Evolutionary conservation across 2,113 vertebrate genomes (phyloP), one percentile per base, ranked within the genome.

Genomic region (Heteronetta atricapilla): DNA sequence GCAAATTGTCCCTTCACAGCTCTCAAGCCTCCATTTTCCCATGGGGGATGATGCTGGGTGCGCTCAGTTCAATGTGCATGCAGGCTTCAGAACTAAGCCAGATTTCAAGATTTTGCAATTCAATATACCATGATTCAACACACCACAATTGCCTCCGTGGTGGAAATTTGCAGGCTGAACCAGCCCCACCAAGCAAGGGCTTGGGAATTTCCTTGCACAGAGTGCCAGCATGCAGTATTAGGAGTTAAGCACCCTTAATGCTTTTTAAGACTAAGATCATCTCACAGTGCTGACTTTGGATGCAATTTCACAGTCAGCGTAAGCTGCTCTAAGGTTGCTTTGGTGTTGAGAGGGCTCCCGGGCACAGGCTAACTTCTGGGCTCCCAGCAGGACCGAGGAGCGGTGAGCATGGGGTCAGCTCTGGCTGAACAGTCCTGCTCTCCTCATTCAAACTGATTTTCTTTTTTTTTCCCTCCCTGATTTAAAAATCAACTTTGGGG

Each of bases 51-150:
- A 1, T 34, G 40, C 62, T 0, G 0, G 15, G 7, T 31, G 34
- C 14, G 3, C 38, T 67, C 56, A 14, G 56, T 16, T 68, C 2
- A 3, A 13, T 38, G 29, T 31, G 16, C 3, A 2, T 0, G 0
- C 36, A 25, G 33, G 6, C 12, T 88, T 18, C 0, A 1, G 69
- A 28, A 44, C 26, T 34, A 74, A 85, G 9, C 16, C 28, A 23
- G n/a, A 2, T 62, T 58, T 55, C 58, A 19, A 23, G 46, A 22
- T 5, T 7, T 0, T 28, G 0, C 2, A 16, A 29, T 12, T 55
- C 13, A 55, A 55, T 28, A 55, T 5, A 55, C 15, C 26, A 9
- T 16, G 52, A 55, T 58, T 55, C 58, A 20, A 23, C 40, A 22
- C 4, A 8, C 0, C 28, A 0, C 2, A 2, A 5, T 56, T 34